Conservation (phyloP, 2,888 invertebrate genomes). For the Therioaphis trifolii region DNA sequence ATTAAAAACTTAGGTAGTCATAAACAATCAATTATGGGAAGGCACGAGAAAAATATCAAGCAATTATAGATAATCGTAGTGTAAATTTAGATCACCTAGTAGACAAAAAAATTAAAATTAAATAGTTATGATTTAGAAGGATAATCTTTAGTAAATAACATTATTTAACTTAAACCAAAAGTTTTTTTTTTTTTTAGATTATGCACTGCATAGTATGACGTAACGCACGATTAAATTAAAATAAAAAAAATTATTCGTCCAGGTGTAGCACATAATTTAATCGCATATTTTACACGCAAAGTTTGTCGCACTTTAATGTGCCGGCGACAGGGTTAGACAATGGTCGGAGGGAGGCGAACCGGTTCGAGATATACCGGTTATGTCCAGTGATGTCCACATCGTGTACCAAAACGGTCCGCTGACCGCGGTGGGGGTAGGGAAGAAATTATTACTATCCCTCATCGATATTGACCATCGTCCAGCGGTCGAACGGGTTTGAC, state of each 20-base stretch:
- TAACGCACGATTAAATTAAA: not conserved
- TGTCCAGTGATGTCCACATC: constrained; percentile 55
- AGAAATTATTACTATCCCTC: constrained; percentile 55
- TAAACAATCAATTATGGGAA: no score
- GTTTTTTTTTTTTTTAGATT: not conserved
- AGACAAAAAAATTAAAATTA: no score
- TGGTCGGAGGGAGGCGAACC: constrained; percentile 41
- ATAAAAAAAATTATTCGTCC: not conserved
- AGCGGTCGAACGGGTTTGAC: constrained; percentile 63
- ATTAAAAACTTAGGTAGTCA: no score
- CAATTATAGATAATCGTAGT: no score
- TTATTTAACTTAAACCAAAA: no score
- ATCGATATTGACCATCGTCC: constrained; percentile 62
- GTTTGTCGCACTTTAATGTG: constrained; percentile 27
- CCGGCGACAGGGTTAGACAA: constrained; percentile 15
- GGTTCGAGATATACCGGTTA: constrained; percentile 54
- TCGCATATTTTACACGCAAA: constrained; percentile 44
- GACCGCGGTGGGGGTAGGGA: constrained; percentile 27
- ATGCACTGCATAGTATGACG: not conserved
- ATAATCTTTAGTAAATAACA: no score
- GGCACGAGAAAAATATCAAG: no score
- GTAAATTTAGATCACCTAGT: no score
- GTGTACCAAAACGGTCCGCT: constrained; percentile 60
- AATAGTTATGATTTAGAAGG: no score
- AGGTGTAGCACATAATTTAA: constrained; percentile 17